Evolutionary conservation across 2,113 vertebrate species (phyloP), one percentile per base, ranked within the genome.

Genomic region (Kryptolebias marmoratus): DNA sequence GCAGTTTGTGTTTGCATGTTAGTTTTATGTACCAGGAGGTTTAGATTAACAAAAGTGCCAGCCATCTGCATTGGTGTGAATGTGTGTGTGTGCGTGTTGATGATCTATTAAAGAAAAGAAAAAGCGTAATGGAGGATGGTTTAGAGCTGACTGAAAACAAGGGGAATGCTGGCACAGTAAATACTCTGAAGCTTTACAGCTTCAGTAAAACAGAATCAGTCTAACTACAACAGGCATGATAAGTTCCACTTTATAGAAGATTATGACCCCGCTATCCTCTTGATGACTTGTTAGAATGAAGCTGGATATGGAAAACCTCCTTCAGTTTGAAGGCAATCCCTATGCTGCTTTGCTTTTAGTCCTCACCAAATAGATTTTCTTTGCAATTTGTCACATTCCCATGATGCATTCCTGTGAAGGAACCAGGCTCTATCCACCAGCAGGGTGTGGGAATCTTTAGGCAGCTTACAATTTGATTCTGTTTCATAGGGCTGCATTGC

Each of bases 71-170:
- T 74, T 47, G 18, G 7, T 44, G 47, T 49, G 55, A 52, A 27
- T 62, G 22, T 50, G 75, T 62, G 16, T 44, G 58, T 42, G 73
- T 73, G 68, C 81, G 83, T 63, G 85, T 87, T n/a, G 53, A 85
- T 71, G 88, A 91, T 91, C 91, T 92, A 86, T 84, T 87, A 64
- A 77, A 63, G 53, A 68, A 48, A 77, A 10, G 8, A 5, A 66
- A 9, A 12, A 45, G 60, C 27, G 66, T 77, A 72, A 64, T 71
- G 62, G 80, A 77, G 27, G 64, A 60, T 22, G 81, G 15, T 65
- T 81, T 75, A 64, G 48, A 55, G 62, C 27, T 13, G 59, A 73
- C 32, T 64, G 64, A 18, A 69, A 79, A 75, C 71, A 66, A 45
- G 16, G 54, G 57, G 66, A 79, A 73, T 69, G 61, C 31, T 14